Evolutionary conservation across 2,113 vertebrate species (phyloP).

Genomic region (Grus americana): DNA sequence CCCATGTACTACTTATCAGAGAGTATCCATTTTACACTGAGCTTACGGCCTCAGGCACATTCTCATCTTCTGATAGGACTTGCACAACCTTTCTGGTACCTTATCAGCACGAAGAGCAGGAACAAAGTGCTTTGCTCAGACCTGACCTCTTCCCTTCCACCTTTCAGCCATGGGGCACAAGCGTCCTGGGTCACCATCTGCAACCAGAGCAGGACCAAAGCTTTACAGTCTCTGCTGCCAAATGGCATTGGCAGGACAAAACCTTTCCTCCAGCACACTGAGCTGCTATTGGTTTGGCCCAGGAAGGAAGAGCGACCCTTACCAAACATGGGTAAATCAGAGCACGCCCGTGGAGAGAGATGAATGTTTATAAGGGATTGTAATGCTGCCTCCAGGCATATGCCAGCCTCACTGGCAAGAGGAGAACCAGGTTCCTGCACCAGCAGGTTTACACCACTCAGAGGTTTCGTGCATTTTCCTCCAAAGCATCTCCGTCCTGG

Average conservation of each 20-base stretch:
- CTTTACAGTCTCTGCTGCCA: not conserved
- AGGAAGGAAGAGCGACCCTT: not conserved
- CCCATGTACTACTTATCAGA: not conserved
- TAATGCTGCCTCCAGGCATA: not conserved
- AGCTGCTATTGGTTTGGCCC: not conserved
- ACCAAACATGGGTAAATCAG: not conserved
- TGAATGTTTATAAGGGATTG: not conserved
- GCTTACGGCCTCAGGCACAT: conserved; percentile 2
- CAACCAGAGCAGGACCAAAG: not conserved
- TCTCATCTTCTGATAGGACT: conserved; percentile 35
- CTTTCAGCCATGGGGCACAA: not conserved
- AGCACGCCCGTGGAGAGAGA: rapidly evolving
- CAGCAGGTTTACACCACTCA: not conserved
- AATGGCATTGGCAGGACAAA: not conserved
- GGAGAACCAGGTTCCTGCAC: not conserved
- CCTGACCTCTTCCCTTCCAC: conserved; percentile 11
- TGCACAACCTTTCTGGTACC: not conserved
- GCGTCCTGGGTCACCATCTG: not conserved
- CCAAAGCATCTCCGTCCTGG: not conserved
- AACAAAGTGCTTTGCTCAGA: conserved; percentile 21
- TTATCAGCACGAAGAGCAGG: conserved; percentile 7
- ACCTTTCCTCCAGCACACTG: not conserved
- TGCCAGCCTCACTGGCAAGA: not conserved
- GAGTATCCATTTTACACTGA: not conserved
- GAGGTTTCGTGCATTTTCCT: not conserved